Base-by-base conservation (phyloP, 2,797 vertebrate genomes). In the Percopsis omiscomaycus region DNA sequence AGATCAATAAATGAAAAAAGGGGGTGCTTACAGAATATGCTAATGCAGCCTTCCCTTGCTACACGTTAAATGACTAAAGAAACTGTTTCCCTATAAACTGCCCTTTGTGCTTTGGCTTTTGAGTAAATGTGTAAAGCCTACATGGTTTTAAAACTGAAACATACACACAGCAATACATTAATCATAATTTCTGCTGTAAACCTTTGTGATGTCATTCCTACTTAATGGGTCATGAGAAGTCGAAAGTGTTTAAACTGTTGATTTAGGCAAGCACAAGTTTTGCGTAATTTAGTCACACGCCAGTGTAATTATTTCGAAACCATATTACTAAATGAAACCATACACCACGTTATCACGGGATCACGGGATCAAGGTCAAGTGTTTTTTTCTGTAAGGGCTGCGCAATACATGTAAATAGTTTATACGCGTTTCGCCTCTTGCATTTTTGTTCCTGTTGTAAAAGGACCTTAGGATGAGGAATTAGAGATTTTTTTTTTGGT, bases 1-100 rank as follows among this genome's bases (percentile, higher is more conserved):
- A 89, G 75, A 90, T 89, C 86, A 87, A 91, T 91, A 89, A 81
- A 82, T 80, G 68, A 75, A 84, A 85, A 66, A 82, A 85, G 71
- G 61, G 62, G 63, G 63, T 74, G 69, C 74, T 81, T 72, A 74
- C 68, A 85, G 76, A 88, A 80, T 84, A 84, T 79, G 73, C 61
- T 74, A 69, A 52, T 71, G 61, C 59, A 71, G 80, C 64, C 71
- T 78, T 59, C 51, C 58, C 45, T 79, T 79, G 75, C 67, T 84
- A 77, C 62, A 73, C 53, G 62, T 67, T 70, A 73, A 83, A 84
- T 58, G 62, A 58, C 52, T 71, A 52, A 60, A 74, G 69, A 42
- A 72, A 73, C 64, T 55, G 64, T 49, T 55, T 71, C 55, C 58
- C 56, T 71, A 62, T 46, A 61, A 58, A 60, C 49, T 54, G 47